A percentile compares a stretch with the other conserved stretches of the same genome.
These are phyloP conservation scores for Empidonax traillii DNA, from an alignment of 2,113 vertebrate species.

Conservation along the genomic window DNA sequence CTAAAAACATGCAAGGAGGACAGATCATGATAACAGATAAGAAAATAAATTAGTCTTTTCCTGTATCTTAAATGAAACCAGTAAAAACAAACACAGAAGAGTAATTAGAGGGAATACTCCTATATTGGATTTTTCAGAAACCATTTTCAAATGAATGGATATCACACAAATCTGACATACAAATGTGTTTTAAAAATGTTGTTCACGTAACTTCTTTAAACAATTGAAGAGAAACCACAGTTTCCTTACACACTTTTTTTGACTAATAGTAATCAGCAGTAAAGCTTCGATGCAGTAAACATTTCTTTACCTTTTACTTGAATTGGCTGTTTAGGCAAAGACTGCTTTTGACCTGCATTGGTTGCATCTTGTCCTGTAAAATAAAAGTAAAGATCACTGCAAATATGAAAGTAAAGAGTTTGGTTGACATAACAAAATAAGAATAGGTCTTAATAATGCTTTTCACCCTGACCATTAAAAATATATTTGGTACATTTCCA, in stretches of 20 bases:
- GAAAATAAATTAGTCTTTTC: background rate
- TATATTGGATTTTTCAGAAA: background rate
- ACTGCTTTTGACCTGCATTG: slow-evolving; percentile 66
- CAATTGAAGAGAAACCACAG: background rate
- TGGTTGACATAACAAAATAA: background rate
- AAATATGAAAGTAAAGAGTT: background rate
- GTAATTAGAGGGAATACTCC: background rate
- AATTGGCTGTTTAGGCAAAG: slow-evolving; percentile 69
- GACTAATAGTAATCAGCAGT: background rate
- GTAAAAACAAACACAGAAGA: background rate
- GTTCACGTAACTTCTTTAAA: background rate
- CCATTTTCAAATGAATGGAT: background rate
- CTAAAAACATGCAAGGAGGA: background rate
- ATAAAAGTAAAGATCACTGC: background rate
- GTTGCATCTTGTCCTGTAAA: slow-evolving; percentile 65
- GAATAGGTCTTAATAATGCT: background rate
- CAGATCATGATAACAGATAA: background rate
- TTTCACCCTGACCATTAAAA: background rate
- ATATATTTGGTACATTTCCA: background rate
- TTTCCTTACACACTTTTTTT: background rate
- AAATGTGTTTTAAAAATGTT: background rate
- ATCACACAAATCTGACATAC: background rate
- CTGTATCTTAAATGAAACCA: background rate
- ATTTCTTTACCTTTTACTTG: slow-evolving; percentile 78
- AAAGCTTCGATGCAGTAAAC: background rate